Evolutionary conservation across 2,888 invertebrate genomes (phyloP).

Genomic region (Atethmia centrago): DNA sequence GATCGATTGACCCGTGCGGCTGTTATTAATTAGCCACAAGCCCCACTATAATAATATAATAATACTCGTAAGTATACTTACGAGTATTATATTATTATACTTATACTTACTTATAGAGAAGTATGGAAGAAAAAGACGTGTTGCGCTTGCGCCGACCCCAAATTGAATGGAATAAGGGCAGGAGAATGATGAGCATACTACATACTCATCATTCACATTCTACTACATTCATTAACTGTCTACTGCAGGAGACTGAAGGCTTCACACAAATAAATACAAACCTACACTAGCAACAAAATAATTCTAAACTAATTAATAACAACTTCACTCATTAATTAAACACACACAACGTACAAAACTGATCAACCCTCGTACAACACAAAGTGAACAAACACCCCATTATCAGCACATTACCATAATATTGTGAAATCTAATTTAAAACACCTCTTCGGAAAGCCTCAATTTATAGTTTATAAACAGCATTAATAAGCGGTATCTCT

Average conservation of each 20-base stretch:
- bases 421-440: slow-evolving; percentile 57
- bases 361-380: not conserved
- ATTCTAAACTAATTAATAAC: not conserved
- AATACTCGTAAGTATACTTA: too few species aligned
- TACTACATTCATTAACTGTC: not conserved
- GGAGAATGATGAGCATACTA: too few species aligned
- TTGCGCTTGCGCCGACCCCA: too few species aligned
- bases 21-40: too few species aligned
- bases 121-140: too few species aligned
- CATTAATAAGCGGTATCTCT: slow-evolving; percentile 81
- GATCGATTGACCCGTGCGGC: too few species aligned
- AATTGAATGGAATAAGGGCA: too few species aligned
- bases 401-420: slow-evolving; percentile 45
- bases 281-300: not conserved
- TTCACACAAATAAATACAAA: not conserved
- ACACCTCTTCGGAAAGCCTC: slow-evolving; percentile 55
- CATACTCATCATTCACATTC: too few species aligned
- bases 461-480: slow-evolving; percentile 73
- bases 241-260: not conserved
- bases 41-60: too few species aligned
- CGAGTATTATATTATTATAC: too few species aligned
- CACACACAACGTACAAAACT: slow-evolving; percentile 21
- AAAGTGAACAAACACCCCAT: slow-evolving; percentile 40
- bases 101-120: too few species aligned
- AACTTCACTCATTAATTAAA: slow-evolving; percentile 9